Conservation (phyloP, 2,888 invertebrate species). For the Andricus quercusramuli region DNA sequence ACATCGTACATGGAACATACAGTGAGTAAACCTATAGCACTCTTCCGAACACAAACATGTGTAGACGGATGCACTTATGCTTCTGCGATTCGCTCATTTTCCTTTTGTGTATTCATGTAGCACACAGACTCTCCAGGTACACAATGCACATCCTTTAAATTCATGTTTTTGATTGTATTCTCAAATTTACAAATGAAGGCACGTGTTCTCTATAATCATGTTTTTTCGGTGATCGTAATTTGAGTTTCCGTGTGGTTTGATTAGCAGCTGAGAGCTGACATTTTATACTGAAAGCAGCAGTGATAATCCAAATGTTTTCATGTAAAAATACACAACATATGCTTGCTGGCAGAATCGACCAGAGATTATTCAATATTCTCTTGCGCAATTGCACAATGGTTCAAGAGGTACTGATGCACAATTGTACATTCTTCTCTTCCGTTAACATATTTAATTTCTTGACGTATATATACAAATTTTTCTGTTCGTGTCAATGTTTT, state of each 20-base stretch:
- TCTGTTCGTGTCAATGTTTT: not conserved
- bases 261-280: no score
- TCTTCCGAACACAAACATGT: conserved; percentile 8
- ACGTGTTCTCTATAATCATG: not conserved
- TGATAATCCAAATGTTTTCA: not conserved
- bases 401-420: not conserved
- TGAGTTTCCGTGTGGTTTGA: not conserved
- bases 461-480: not conserved
- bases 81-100: conserved; percentile 26
- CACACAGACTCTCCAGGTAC: not conserved
- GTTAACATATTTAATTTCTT: conserved; percentile 4
- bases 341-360: not conserved
- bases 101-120: conserved; percentile 28
- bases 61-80: conserved; percentile 6
- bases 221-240: not conserved
- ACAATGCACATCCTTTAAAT: conserved; percentile 7
- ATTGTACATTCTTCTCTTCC: not conserved
- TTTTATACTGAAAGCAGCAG: no score
- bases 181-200: conserved; percentile 9
- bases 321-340: not conserved
- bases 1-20: conserved; percentile 2
- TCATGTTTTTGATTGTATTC: conserved; percentile 11
- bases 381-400: not conserved
- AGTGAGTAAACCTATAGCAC: conserved; percentile 9
- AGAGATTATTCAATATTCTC: not conserved